phyloP scores from a whole-genome alignment of 2,888 invertebrate genomes.

The Nasonovia ribisnigri region DNA sequence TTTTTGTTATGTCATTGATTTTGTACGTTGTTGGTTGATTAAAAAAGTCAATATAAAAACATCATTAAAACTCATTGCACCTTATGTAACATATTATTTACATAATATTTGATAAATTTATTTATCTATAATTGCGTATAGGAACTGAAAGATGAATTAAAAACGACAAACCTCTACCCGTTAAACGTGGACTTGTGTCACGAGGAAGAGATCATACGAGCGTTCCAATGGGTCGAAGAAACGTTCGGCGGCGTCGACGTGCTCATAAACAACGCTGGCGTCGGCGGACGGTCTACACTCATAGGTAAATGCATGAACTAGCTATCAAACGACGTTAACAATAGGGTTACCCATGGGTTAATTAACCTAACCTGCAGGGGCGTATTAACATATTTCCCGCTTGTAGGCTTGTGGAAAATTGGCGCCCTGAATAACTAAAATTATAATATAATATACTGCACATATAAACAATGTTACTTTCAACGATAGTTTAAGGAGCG shows the following conservation, averaged over 20 bases:
- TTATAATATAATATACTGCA: too few relatives aligned
- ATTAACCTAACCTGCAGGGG: too few relatives aligned
- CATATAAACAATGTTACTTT: too few relatives aligned
- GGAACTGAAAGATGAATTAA: slow-evolving; percentile 65
- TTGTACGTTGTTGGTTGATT: background rate
- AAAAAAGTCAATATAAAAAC: background rate
- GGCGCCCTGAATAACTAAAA: too few relatives aligned
- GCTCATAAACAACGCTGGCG: slow-evolving; percentile 68
- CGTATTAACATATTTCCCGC: too few relatives aligned
- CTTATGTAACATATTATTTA: slow-evolving; percentile 1
- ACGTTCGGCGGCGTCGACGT: slow-evolving; percentile 67
- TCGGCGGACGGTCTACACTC: slow-evolving; percentile 67
- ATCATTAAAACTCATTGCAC: background rate
- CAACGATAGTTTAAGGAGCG: too few relatives aligned
- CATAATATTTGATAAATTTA: background rate
- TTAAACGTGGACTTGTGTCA: slow-evolving; percentile 67
- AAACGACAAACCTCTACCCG: slow-evolving; percentile 65
- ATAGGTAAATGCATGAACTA: slow-evolving; percentile 66
- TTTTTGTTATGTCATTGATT: background rate
- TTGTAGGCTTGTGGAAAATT: too few relatives aligned
- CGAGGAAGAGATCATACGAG: slow-evolving; percentile 67
- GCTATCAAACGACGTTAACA: background rate
- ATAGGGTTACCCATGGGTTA: too few relatives aligned
- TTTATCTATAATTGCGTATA: slow-evolving; percentile 20
- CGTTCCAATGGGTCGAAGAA: slow-evolving; percentile 68